phyloP scores from a whole-genome alignment of 2,888 invertebrate species.

The Malthinus seriepunctatus region DNA sequence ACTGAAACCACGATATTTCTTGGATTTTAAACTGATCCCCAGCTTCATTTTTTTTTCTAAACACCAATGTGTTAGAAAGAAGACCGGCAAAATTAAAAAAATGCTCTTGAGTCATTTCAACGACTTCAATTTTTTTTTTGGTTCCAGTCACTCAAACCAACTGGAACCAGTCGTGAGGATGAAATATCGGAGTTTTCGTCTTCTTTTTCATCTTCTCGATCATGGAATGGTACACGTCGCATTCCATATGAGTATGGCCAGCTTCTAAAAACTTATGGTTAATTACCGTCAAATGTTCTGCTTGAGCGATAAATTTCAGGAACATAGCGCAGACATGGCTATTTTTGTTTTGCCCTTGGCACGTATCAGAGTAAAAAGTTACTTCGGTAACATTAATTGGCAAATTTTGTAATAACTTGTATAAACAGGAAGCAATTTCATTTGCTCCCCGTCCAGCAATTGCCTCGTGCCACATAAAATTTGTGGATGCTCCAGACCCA shows the following conservation, averaged over 20 bases:
- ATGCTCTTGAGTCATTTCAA: not conserved
- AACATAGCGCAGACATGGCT: not conserved
- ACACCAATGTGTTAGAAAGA: too few relatives aligned
- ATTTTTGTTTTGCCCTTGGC: not conserved
- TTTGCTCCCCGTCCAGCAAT: too few relatives aligned
- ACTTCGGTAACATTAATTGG: too few relatives aligned
- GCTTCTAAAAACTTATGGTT: not conserved
- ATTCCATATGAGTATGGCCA: not conserved
- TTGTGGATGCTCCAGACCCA: too few relatives aligned
- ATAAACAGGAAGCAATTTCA: too few relatives aligned
- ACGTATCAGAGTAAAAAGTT: not conserved
- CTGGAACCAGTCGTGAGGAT: not conserved
- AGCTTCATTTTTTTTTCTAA: too few relatives aligned
- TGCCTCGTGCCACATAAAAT: too few relatives aligned
- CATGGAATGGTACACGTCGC: too few relatives aligned
- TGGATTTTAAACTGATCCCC: too few relatives aligned
- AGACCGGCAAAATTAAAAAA: not conserved
- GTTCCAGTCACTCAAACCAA: not conserved
- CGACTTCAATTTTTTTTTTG: not conserved
- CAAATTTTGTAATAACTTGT: too few relatives aligned
- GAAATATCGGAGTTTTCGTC: not conserved
- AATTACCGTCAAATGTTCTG: not conserved
- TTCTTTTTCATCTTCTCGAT: not conserved
- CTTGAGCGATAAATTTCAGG: not conserved
- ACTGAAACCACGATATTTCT: too few relatives aligned